Evolutionary conservation across 1,140 invertebrate genomes (phyloP).

Genomic region (Drosophila bipectinata): DNA sequence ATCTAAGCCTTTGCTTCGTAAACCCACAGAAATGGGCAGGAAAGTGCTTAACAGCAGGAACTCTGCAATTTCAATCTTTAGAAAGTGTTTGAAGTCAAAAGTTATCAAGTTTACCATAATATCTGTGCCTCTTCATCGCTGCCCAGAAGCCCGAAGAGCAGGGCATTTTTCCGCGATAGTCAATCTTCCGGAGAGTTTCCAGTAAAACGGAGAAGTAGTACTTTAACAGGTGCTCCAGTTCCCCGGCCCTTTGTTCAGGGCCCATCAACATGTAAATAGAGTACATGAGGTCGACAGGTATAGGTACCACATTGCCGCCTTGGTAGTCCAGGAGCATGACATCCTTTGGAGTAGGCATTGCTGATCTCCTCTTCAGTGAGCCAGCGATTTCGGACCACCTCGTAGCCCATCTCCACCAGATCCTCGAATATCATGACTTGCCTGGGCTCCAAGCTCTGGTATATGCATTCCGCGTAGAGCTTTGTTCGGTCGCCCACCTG

Average conservation of each 20-base stretch:
- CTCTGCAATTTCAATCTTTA: slow-evolving; percentile 26
- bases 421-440: slow-evolving; percentile 66
- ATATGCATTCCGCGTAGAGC: slow-evolving; percentile 46
- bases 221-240: slow-evolving; percentile 41
- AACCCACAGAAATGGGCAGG: slow-evolving; percentile 29
- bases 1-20: background rate
- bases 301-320: slow-evolving; percentile 38
- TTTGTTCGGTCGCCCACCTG: slow-evolving; percentile 37
- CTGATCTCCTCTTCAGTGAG: slow-evolving; percentile 40
- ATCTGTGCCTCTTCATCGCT: slow-evolving; percentile 26
- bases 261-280: slow-evolving; percentile 58
- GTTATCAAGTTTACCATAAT: slow-evolving; percentile 27
- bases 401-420: slow-evolving; percentile 50
- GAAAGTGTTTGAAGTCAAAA: background rate
- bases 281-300: slow-evolving; percentile 55
- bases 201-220: slow-evolving; percentile 52
- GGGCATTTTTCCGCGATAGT: slow-evolving; percentile 55
- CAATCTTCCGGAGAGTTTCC: slow-evolving; percentile 49
- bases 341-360: slow-evolving; percentile 46
- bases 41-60: slow-evolving; percentile 34
- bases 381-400: slow-evolving; percentile 45
- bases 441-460: slow-evolving; percentile 36
- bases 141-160: slow-evolving; percentile 29
- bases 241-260: slow-evolving; percentile 31
- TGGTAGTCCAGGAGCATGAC: slow-evolving; percentile 64